Evolutionary conservation across 2,113 vertebrate species (phyloP).

Genomic region (Phocoena sinus): DNA sequence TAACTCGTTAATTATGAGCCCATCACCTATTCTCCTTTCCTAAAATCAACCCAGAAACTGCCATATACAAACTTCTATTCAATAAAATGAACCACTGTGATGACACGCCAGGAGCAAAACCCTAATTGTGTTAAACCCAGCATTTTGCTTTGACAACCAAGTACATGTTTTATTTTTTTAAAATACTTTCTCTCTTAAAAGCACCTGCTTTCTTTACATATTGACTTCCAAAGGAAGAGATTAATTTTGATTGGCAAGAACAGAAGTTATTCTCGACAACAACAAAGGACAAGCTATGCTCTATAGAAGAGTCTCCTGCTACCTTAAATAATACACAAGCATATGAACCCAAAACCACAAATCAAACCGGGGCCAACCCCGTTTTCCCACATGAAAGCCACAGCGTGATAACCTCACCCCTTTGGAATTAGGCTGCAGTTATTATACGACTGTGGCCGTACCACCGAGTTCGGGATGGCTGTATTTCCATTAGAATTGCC

Average conservation of each 20-base stretch:
- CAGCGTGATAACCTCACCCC: constrained; percentile 68
- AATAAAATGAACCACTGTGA: constrained; percentile 60
- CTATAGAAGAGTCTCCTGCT: background rate
- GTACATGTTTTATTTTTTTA: background rate
- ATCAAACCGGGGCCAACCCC: constrained; percentile 31
- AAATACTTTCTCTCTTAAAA: constrained; percentile 39
- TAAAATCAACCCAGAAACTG: constrained; percentile 43
- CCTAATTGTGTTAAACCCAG: constrained; percentile 63
- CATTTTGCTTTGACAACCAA: constrained; percentile 64
- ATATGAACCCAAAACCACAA: background rate
- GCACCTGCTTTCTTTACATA: constrained; percentile 61
- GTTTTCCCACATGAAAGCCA: constrained; percentile 59
- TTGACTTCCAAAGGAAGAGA: constrained; percentile 37
- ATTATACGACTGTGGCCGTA: constrained; percentile 57
- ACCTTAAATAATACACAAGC: background rate
- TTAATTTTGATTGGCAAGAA: constrained; percentile 41
- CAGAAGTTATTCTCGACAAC: constrained; percentile 52
- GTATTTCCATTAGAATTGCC: constrained; percentile 69
- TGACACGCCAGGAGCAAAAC: constrained; percentile 66
- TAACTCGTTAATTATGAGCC: background rate
- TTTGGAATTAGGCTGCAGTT: constrained; percentile 58
- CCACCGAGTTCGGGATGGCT: constrained; percentile 37
- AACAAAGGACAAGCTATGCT: constrained; percentile 44
- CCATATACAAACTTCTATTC: constrained; percentile 52
- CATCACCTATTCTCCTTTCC: background rate